These are phyloP conservation scores for Agonopterix subpropinquella DNA, from an alignment of 2,888 invertebrate genomes.

Conservation along the genomic window DNA sequence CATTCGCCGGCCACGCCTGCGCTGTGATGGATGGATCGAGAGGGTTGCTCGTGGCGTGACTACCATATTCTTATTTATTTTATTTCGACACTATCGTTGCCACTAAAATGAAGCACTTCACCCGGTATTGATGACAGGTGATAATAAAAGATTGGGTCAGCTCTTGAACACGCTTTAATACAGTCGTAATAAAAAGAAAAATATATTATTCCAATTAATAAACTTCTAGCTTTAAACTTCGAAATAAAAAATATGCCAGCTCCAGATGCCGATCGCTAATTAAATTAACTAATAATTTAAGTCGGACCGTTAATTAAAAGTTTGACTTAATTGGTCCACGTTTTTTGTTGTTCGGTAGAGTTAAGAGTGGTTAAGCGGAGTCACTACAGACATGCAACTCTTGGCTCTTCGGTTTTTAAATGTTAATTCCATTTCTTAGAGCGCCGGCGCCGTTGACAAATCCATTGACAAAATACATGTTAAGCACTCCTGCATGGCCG, in stretches of 20 bases:
- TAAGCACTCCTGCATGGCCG: background rate
- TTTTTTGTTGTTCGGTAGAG: slow-evolving; percentile 6
- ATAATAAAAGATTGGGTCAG: slow-evolving; percentile 24
- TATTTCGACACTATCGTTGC: slow-evolving; percentile 6
- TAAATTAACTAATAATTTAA: slow-evolving; percentile 25
- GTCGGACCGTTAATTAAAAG: slow-evolving; percentile 30
- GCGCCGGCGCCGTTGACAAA: background rate
- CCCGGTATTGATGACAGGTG: slow-evolving; percentile 19
- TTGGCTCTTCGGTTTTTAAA: no score
- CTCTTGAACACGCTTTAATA: slow-evolving; percentile 1
- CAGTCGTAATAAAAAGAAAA: no score
- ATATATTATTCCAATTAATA: no score
- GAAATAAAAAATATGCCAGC: slow-evolving; percentile 11
- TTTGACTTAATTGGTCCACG: slow-evolving; percentile 28
- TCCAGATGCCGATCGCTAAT: slow-evolving; percentile 31
- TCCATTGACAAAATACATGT: no score
- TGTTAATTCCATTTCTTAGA: no score
- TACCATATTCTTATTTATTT: slow-evolving; percentile 14
- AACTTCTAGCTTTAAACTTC: background rate
- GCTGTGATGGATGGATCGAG: slow-evolving; percentile 26
- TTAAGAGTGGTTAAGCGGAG: no score
- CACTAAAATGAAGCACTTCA: slow-evolving; percentile 6
- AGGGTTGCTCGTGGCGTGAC: slow-evolving; percentile 23
- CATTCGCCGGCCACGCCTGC: slow-evolving; percentile 47
- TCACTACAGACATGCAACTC: no score